These are phyloP conservation scores for Semnopithecus entellus DNA, from an alignment of 2,113 vertebrate species.

Conservation along the genomic window DNA sequence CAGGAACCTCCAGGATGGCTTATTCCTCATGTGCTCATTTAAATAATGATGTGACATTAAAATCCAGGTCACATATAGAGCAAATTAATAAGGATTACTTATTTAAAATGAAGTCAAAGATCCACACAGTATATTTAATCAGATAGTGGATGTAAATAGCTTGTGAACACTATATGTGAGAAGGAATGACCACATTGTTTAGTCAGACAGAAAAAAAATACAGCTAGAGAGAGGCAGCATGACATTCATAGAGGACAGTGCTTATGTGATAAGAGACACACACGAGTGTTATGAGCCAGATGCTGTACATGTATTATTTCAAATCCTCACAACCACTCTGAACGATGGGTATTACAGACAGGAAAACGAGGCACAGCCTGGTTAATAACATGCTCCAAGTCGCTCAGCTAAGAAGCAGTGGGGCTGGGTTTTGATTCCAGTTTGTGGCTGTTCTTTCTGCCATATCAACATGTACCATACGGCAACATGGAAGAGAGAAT, in stretches of 20 bases:
- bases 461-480: too few species aligned
- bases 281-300: neutral
- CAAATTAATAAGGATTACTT: neutral
- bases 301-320: neutral
- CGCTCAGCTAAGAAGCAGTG: neutral
- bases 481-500: neutral
- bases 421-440: neutral
- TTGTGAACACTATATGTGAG: neutral
- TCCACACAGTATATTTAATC: neutral
- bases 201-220: neutral
- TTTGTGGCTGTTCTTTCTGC: neutral
- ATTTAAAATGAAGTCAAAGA: conserved; percentile 29
- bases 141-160: neutral
- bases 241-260: neutral
- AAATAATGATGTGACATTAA: neutral
- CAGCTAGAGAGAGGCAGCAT: neutral
- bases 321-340: neutral
- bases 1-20: neutral
- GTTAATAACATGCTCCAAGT: neutral
- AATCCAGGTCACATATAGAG: neutral
- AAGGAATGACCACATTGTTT: neutral
- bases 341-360: neutral
- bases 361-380: neutral
- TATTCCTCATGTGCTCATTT: neutral
- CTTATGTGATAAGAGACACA: neutral